Evolutionary conservation across 2,797 vertebrate species (phyloP).

Genomic region (Erithacus rubecula): DNA sequence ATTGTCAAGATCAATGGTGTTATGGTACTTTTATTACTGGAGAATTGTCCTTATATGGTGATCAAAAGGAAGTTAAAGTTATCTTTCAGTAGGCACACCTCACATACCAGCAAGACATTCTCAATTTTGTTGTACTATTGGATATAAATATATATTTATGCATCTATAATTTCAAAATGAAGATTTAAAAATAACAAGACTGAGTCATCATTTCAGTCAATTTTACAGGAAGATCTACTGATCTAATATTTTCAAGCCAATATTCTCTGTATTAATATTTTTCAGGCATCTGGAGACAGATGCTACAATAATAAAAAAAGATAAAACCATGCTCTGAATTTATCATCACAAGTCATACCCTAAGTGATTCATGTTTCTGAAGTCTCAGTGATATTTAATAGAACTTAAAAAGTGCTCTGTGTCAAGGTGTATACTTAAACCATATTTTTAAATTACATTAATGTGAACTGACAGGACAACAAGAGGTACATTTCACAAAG

Average conservation of each 20-base stretch:
- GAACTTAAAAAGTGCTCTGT: not conserved
- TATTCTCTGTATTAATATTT: conserved; percentile 47
- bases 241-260: conserved; percentile 23
- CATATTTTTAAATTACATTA: not conserved
- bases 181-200: not conserved
- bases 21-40: not conserved
- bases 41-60: not conserved
- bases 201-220: not conserved
- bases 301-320: not conserved
- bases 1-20: not conserved
- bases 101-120: not conserved
- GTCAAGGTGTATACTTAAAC: not conserved
- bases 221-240: not conserved
- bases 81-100: not conserved
- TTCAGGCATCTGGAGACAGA: conserved; percentile 17
- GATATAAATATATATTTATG: not conserved
- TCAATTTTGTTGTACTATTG: not conserved
- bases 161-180: not conserved
- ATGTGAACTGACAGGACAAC: not conserved
- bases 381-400: conserved; percentile 1
- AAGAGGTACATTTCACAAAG: not conserved
- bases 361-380: conserved; percentile 7
- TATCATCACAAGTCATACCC: not conserved
- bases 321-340: conserved; percentile 1
- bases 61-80: not conserved